These are phyloP conservation scores for Napeogenes sylphis DNA, from an alignment of 2,888 invertebrate species.

Conservation along the genomic window DNA sequence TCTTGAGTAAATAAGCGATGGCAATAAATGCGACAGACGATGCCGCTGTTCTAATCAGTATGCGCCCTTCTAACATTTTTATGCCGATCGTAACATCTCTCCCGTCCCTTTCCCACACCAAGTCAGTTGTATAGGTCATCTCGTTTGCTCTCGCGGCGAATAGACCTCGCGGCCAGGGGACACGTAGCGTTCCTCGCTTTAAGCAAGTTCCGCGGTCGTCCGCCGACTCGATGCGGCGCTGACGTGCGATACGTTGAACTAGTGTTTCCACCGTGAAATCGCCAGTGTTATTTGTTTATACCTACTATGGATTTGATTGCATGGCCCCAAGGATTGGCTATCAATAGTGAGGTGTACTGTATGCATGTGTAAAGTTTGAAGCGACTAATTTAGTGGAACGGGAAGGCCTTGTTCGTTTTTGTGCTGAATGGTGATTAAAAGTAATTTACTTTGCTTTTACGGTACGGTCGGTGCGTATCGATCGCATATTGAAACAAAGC, in stretches of 20 bases:
- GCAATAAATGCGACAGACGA: slow-evolving; percentile 32
- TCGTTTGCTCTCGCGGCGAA: slow-evolving; percentile 50
- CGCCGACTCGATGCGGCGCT: slow-evolving; percentile 74
- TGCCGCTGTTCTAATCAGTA: slow-evolving; percentile 47
- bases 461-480: slow-evolving; percentile 69
- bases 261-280: slow-evolving; percentile 66
- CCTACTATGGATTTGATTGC: slow-evolving; percentile 61
- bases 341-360: slow-evolving; percentile 58
- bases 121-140: slow-evolving; percentile 35
- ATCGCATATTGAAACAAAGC: slow-evolving; percentile 67
- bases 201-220: slow-evolving; percentile 66
- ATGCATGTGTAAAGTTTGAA: slow-evolving; percentile 54
- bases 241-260: slow-evolving; percentile 67
- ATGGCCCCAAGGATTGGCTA: slow-evolving; percentile 52
- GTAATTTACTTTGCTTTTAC: slow-evolving; percentile 74
- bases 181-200: slow-evolving; percentile 62
- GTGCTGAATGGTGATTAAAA: slow-evolving; percentile 75
- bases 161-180: slow-evolving; percentile 54
- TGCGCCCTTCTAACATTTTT: slow-evolving; percentile 67
- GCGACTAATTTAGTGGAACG: slow-evolving; percentile 60
- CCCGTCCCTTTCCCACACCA: slow-evolving; percentile 37
- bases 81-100: slow-evolving; percentile 51
- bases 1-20: slow-evolving; percentile 57
- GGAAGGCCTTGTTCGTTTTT: slow-evolving; percentile 64
- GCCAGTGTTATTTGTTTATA: slow-evolving; percentile 73